Evolutionary conservation across 2,888 invertebrate species (phyloP).

Genomic region (Dendrolimus houi): DNA sequence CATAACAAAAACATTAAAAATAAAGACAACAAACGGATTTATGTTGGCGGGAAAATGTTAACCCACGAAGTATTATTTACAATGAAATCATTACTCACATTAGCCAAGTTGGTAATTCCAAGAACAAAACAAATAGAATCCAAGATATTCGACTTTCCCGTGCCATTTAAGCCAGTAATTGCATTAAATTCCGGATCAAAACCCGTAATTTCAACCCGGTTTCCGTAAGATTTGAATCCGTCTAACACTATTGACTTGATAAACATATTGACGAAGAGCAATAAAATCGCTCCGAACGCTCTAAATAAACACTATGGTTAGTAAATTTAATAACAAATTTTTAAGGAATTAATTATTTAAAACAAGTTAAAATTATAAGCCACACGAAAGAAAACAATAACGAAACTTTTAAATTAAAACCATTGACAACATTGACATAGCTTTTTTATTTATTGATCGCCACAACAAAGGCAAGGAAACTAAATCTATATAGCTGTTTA

Average conservation of each 20-base stretch:
- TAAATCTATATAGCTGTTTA: too few species aligned
- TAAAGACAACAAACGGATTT: neutral
- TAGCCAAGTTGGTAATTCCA: slow-evolving; percentile 93
- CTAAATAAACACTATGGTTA: neutral
- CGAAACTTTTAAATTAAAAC: too few species aligned
- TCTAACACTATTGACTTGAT: slow-evolving; percentile 95
- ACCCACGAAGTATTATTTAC: slow-evolving; percentile 6
- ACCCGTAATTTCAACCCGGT: slow-evolving; percentile 91
- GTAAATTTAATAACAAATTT: too few species aligned
- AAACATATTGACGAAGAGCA: slow-evolving; percentile 79
- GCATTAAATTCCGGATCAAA: slow-evolving; percentile 98
- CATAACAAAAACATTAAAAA: neutral
- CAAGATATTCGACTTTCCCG: slow-evolving; percentile 97
- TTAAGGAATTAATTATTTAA: too few species aligned
- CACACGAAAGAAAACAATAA: too few species aligned
- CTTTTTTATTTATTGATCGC: too few species aligned
- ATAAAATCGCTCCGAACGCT: neutral
- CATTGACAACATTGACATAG: too few species aligned
- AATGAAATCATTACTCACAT: slow-evolving; percentile 77
- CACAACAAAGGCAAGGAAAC: too few species aligned
- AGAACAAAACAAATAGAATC: slow-evolving; percentile 98
- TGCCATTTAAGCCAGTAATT: slow-evolving; percentile 98
- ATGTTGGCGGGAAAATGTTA: slow-evolving; percentile 25
- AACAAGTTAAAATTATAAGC: neutral
- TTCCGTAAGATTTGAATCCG: slow-evolving; percentile 98